Conservation (phyloP, 2,797 vertebrate genomes). For the Rhinatrema bivittatum region DNA sequence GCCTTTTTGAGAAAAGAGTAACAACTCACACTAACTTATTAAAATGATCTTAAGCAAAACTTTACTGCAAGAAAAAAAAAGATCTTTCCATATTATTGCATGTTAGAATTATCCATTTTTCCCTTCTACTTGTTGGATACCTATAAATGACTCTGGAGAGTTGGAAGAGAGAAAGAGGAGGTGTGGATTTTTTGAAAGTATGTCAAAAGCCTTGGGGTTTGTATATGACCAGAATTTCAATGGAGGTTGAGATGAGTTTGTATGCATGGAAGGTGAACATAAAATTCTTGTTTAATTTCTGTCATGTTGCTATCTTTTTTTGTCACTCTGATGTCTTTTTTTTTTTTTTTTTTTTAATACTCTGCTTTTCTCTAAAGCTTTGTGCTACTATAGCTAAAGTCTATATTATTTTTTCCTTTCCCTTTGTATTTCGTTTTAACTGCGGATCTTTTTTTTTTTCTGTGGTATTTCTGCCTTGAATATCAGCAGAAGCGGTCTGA, state of each 20-base stretch:
- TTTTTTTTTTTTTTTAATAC: too few species aligned
- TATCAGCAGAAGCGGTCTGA: constrained; percentile 50
- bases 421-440: constrained; percentile 52
- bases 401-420: constrained; percentile 9
- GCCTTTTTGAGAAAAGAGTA: too few species aligned
- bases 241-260: constrained; percentile 72
- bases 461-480: constrained; percentile 51
- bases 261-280: constrained; percentile 69
- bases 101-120: constrained; percentile 13
- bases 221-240: constrained; percentile 82
- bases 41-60: neutral
- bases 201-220: constrained; percentile 86
- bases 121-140: constrained; percentile 55
- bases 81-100: constrained; percentile 9
- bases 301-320: constrained; percentile 68
- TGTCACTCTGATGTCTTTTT: constrained; percentile 70
- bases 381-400: constrained; percentile 41
- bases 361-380: constrained; percentile 51
- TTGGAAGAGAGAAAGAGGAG: constrained; percentile 63
- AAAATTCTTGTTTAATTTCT: constrained; percentile 82
- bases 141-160: constrained; percentile 67
- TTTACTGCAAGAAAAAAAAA: constrained; percentile 8
- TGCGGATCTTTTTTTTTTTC: constrained; percentile 44
- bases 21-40: constrained; percentile 16
- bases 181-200: constrained; percentile 80